These are phyloP conservation scores for Galago senegalensis DNA, from an alignment of 2,797 vertebrate species.

Conservation along the genomic window DNA sequence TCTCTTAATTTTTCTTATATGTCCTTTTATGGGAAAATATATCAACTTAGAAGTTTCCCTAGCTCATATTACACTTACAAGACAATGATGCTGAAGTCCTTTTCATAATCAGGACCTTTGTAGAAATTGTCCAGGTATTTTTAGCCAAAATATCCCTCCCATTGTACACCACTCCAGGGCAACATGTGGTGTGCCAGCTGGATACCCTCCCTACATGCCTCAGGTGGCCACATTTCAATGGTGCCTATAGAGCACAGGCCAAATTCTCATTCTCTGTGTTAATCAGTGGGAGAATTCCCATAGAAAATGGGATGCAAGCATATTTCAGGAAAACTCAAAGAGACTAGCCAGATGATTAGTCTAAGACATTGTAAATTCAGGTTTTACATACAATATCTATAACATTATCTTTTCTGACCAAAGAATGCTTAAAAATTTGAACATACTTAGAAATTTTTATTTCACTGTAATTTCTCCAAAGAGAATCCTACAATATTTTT, in stretches of 20 bases:
- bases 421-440: constrained; percentile 71
- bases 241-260: constrained; percentile 86
- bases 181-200: constrained; percentile 86
- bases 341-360: constrained; percentile 85
- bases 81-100: constrained; percentile 79
- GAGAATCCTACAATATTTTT: constrained; percentile 35
- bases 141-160: constrained; percentile 85
- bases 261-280: constrained; percentile 85
- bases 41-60: constrained; percentile 81
- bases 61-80: constrained; percentile 72
- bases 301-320: constrained; percentile 83
- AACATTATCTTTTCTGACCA: constrained; percentile 70
- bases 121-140: constrained; percentile 85
- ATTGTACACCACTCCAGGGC: constrained; percentile 84
- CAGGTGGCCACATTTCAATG: constrained; percentile 87
- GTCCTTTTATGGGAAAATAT: constrained; percentile 51
- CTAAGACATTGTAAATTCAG: constrained; percentile 69
- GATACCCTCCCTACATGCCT: constrained; percentile 86
- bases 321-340: constrained; percentile 84
- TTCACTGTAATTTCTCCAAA: constrained; percentile 52
- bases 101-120: constrained; percentile 84
- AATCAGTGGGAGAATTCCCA: constrained; percentile 87
- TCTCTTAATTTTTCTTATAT: constrained; percentile 72
- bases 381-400: constrained; percentile 79
- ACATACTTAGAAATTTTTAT: constrained; percentile 75